These are phyloP conservation scores for Agrilus biguttatus DNA, from an alignment of 2,888 invertebrate genomes.

Conservation along the genomic window DNA sequence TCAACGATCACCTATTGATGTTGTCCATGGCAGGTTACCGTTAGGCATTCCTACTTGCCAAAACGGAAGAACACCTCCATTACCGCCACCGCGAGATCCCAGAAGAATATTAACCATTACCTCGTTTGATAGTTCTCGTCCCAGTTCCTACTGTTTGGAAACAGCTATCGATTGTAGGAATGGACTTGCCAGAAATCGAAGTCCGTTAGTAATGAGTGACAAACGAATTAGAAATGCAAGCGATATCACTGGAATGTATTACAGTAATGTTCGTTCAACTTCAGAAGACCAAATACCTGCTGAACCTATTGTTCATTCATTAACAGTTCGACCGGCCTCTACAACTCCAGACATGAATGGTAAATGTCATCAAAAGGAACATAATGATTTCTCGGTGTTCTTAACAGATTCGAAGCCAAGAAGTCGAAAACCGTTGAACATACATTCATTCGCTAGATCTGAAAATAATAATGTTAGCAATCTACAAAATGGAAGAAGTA, in stretches of 20 bases:
- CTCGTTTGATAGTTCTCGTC: constrained; percentile 29
- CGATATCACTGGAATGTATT: neutral
- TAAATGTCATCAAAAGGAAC: constrained; percentile 13
- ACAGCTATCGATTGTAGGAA: constrained; percentile 7
- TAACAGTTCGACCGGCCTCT: constrained; percentile 26
- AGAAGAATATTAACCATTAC: constrained; percentile 39
- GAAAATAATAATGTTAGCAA: neutral
- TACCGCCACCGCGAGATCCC: constrained; percentile 69
- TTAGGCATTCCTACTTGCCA: neutral
- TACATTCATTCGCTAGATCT: constrained; percentile 31
- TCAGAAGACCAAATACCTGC: constrained; percentile 27
- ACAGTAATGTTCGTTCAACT: constrained; percentile 19
- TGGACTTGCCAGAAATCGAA: no score
- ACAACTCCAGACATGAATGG: constrained; percentile 25
- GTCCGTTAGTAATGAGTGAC: no score
- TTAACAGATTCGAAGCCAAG: constrained; percentile 58
- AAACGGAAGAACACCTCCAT: constrained; percentile 39
- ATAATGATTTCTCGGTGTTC: constrained; percentile 38
- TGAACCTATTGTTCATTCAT: constrained; percentile 14
- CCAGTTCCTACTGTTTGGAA: constrained; percentile 39
- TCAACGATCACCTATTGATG: no score
- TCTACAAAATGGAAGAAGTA: constrained; percentile 1
- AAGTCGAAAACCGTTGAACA: constrained; percentile 57
- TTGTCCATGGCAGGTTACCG: no score
- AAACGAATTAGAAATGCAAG: neutral